These are phyloP conservation scores for Zoanthus sociatus DNA, from an alignment of 92 coral and sea anemone genomes.

Conservation along the genomic window DNA sequence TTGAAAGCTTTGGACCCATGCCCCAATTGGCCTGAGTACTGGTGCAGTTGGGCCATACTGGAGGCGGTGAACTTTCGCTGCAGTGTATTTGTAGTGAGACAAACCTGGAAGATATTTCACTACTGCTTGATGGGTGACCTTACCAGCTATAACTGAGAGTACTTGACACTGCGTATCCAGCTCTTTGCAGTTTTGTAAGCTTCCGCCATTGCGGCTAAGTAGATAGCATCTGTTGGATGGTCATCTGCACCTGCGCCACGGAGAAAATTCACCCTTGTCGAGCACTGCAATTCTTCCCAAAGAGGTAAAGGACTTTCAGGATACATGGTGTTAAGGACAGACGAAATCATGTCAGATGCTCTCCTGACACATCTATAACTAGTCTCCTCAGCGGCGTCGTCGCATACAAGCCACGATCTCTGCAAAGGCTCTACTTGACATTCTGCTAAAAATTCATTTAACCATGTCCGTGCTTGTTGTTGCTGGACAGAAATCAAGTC, in stretches of 20 bases:
- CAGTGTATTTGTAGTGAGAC: slow-evolving; percentile 5
- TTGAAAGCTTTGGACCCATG: no score
- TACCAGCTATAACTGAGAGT: not conserved
- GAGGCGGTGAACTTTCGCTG: slow-evolving; percentile 18
- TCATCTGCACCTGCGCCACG: not conserved
- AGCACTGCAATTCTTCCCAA: slow-evolving; percentile 8
- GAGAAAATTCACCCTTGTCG: slow-evolving; percentile 7
- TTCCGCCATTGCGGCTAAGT: not conserved
- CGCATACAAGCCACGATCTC: not conserved
- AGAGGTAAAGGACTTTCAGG: slow-evolving; percentile 2
- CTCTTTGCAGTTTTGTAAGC: not conserved
- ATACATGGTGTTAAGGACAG: slow-evolving; percentile 7
- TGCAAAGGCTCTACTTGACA: slow-evolving; percentile 2
- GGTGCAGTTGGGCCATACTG: slow-evolving; percentile 47
- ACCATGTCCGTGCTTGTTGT: slow-evolving; percentile 3
- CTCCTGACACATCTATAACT: not conserved
- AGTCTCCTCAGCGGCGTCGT: slow-evolving; percentile 1
- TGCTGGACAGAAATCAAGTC: not conserved
- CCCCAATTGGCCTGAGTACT: not conserved
- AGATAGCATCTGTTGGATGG: slow-evolving; percentile 5
- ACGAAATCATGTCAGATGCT: not conserved
- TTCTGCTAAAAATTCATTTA: not conserved
- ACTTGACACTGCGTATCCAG: not conserved
- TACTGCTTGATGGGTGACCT: not conserved
- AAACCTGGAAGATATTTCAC: slow-evolving; percentile 8